Evolutionary conservation across 2,888 invertebrate genomes (phyloP).

Genomic region (Drosophila macrospina): DNA sequence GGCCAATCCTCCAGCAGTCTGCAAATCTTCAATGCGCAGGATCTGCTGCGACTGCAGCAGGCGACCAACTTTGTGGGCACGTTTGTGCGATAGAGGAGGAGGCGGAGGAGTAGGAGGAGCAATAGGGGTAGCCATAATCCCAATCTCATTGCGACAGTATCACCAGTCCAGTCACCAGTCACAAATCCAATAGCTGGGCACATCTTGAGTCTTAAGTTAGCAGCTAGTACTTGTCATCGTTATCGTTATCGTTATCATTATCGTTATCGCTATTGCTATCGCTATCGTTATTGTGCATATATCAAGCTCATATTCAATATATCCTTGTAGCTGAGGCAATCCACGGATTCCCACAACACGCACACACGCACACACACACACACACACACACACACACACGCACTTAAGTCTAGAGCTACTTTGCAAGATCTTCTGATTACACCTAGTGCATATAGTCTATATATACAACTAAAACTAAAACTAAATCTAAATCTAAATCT

Average conservation of each 20-base stretch:
- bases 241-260: conserved; percentile 8
- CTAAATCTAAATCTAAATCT: too few species aligned
- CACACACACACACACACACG: conserved; percentile 27
- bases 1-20: conserved; percentile 27
- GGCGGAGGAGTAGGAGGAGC: not conserved
- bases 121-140: not conserved
- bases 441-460: conserved; percentile 50
- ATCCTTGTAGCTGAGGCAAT: not conserved
- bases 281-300: conserved; percentile 50
- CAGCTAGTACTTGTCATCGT: conserved; percentile 73
- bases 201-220: conserved; percentile 57
- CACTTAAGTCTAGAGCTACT: conserved; percentile 40
- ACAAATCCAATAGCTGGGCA: conserved; percentile 35
- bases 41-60: conserved; percentile 74
- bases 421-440: conserved; percentile 40
- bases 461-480: conserved; percentile 9
- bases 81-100: conserved; percentile 29
- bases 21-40: conserved; percentile 76
- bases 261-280: conserved; percentile 38
- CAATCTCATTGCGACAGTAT: conserved; percentile 76
- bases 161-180: conserved; percentile 28
- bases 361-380: conserved; percentile 26
- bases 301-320: conserved; percentile 65
- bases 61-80: conserved; percentile 39
- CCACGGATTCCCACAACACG: conserved; percentile 1